Percentiles rank a stretch among this genome's conserved stretches.
Evolutionary conservation across 2,797 vertebrate species (phyloP).

Genomic region (Myripristis jacobus): DNA sequence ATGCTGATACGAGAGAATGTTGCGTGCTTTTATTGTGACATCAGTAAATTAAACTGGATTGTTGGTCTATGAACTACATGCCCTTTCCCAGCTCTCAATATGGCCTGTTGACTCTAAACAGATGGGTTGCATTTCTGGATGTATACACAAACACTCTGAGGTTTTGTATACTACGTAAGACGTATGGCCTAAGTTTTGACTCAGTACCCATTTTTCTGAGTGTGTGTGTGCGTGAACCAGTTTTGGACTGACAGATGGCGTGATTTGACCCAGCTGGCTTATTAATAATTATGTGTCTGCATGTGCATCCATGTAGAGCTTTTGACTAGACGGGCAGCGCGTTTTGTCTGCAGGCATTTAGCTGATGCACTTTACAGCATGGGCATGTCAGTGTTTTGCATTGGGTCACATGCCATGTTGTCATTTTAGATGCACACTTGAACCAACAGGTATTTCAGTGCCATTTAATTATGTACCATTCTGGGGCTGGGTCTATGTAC

Average conservation of each 20-base stretch:
- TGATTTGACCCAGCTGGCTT: constrained; percentile 32
- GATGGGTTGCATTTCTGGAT: constrained; percentile 15
- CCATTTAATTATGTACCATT: neutral
- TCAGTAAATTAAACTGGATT: neutral
- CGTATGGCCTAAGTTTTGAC: constrained; percentile 3
- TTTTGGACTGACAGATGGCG: constrained; percentile 7
- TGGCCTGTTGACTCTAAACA: constrained; percentile 8
- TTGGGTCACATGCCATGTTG: neutral
- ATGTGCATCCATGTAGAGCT: neutral
- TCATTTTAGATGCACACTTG: neutral
- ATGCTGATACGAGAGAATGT: too few species aligned
- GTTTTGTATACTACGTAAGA: neutral
- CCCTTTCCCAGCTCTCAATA: neutral
- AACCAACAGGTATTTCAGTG: neutral
- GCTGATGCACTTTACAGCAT: constrained; percentile 1
- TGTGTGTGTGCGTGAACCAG: neutral
- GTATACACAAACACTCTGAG: constrained; percentile 2
- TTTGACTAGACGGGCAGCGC: constrained; percentile 19
- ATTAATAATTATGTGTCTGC: constrained; percentile 17
- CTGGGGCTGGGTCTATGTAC: neutral
- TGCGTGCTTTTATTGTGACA: too few species aligned
- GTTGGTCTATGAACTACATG: neutral
- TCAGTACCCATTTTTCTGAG: neutral
- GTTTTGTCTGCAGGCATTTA: constrained; percentile 4
- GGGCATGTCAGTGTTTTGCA: neutral